Conservation (phyloP, 23 tunicate genomes). For the Ciona savignyi region DNA sequence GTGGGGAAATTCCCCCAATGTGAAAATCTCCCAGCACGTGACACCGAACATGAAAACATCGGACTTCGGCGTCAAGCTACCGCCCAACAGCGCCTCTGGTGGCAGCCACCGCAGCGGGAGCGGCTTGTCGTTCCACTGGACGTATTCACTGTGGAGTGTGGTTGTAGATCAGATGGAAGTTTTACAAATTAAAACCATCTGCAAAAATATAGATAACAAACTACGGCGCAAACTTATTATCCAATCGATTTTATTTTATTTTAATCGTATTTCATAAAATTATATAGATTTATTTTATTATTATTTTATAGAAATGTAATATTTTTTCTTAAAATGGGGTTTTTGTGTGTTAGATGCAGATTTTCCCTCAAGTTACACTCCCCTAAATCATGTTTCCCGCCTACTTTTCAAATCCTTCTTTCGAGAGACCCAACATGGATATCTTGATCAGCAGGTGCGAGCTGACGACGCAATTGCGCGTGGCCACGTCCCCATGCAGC, state of each 20-base stretch:
- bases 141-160: slow-evolving; percentile 80
- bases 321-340: too few species aligned
- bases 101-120: slow-evolving; percentile 93
- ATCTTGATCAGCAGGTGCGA: slow-evolving; percentile 63
- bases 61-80: slow-evolving; percentile 30
- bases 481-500: slow-evolving; percentile 55
- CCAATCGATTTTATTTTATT: too few species aligned
- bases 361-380: too few species aligned
- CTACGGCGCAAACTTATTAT: too few species aligned
- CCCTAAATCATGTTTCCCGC: too few species aligned
- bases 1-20: slow-evolving; percentile 49
- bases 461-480: slow-evolving; percentile 86
- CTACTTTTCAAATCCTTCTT: slow-evolving; percentile 80
- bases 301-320: too few species aligned
- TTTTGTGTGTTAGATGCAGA: too few species aligned
- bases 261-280: too few species aligned
- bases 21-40: slow-evolving; percentile 91
- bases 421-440: slow-evolving; percentile 38
- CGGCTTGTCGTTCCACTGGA: slow-evolving; percentile 12
- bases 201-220: too few species aligned
- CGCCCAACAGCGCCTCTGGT: slow-evolving; percentile 47
- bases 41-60: slow-evolving; percentile 92
- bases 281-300: too few species aligned
- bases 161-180: too few species aligned
- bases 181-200: too few species aligned